These are phyloP conservation scores for Eupleurogrammus muticus DNA, from an alignment of 2,797 vertebrate species.

Conservation along the genomic window DNA sequence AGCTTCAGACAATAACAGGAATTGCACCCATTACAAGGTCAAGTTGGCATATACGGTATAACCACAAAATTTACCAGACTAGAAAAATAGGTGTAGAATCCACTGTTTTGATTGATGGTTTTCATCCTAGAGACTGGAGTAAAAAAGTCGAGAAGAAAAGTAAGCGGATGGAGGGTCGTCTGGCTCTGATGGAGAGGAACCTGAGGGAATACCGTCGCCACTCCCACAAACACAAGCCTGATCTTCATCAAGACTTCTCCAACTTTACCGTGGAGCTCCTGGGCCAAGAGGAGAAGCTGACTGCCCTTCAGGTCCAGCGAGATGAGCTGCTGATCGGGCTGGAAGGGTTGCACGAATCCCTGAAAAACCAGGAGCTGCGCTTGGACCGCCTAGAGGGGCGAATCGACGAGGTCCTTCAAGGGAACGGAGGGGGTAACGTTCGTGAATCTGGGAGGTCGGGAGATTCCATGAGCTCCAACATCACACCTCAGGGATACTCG, in stretches of 20 bases:
- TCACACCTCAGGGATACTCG: conserved; percentile 37
- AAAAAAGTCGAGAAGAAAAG: conserved; percentile 73
- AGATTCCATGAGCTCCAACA: not conserved
- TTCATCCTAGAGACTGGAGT: conserved; percentile 58
- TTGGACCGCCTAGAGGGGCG: conserved; percentile 65
- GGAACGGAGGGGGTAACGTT: conserved; percentile 30
- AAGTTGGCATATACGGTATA: not conserved
- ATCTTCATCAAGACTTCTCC: conserved; percentile 35
- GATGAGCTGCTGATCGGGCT: conserved; percentile 56
- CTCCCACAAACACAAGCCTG: conserved; percentile 43
- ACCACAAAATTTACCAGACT: not conserved
- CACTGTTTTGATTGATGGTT: not conserved
- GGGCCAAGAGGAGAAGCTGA: conserved; percentile 58
- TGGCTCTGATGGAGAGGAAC: conserved; percentile 71
- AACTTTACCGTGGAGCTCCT: conserved; percentile 69
- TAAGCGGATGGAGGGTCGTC: conserved; percentile 66
- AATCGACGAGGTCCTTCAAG: conserved; percentile 8
- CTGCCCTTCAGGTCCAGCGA: conserved; percentile 62
- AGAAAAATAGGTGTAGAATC: not conserved
- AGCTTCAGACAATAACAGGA: conserved; percentile 1
- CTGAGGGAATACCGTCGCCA: conserved; percentile 51
- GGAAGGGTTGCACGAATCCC: conserved; percentile 40
- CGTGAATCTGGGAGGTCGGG: not conserved
- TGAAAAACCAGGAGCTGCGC: conserved; percentile 62
- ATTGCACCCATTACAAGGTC: not conserved